These are phyloP conservation scores for Nasua narica DNA, from an alignment of 2,797 vertebrate species.

Conservation along the genomic window DNA sequence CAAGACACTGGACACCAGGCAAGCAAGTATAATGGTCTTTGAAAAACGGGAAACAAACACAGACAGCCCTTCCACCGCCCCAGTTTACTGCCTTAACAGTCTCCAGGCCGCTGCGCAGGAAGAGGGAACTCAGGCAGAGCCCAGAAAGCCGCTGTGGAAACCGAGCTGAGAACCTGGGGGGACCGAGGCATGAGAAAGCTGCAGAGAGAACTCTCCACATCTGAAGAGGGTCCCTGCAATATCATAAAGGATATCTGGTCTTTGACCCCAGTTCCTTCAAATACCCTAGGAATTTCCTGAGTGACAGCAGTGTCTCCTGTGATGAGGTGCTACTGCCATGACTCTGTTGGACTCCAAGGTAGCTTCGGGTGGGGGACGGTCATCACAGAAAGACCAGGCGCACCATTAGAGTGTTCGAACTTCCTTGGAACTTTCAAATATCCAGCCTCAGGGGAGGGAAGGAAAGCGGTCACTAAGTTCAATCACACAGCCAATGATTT, in stretches of 20 bases:
- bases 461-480: background rate
- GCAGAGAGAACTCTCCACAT: background rate
- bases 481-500: background rate
- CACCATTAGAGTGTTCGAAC: background rate
- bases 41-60: background rate
- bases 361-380: background rate
- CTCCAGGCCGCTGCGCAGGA: background rate
- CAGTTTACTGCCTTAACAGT: background rate
- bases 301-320: background rate
- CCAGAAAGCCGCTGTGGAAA: background rate
- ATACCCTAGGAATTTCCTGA: background rate
- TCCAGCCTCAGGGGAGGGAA: background rate
- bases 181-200: background rate
- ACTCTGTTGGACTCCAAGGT: background rate
- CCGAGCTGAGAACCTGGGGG: background rate
- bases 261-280: background rate
- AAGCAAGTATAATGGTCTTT: background rate
- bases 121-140: background rate
- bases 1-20: background rate
- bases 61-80: background rate
- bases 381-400: background rate
- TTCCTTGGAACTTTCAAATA: background rate
- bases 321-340: background rate
- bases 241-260: background rate
- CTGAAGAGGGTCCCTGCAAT: background rate